Conservation (phyloP, 1,140 invertebrate species). For the Achroia grisella region DNA sequence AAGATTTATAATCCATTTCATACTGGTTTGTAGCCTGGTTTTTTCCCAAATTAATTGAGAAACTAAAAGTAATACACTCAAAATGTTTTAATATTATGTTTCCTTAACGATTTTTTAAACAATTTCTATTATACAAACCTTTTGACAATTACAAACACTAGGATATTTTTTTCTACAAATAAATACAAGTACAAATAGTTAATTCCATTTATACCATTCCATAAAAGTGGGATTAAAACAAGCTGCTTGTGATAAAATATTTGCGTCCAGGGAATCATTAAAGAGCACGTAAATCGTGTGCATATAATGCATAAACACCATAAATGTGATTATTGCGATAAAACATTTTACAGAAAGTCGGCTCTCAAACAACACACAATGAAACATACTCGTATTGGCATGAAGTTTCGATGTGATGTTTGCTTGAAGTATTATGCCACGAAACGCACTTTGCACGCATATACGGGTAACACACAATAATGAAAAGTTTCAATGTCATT, state of each 20-base stretch:
- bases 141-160: no score
- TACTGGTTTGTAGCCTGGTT: no score
- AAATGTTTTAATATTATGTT: no score
- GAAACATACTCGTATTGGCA: constrained; percentile 77
- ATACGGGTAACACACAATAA: constrained; percentile 67
- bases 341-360: constrained; percentile 26
- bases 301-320: constrained; percentile 26
- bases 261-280: constrained; percentile 31
- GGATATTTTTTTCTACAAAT: no score
- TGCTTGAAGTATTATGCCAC: constrained; percentile 75
- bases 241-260: constrained; percentile 46
- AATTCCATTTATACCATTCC: no score
- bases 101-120: no score
- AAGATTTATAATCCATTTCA: no score
- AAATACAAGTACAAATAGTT: no score
- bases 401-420: constrained; percentile 59
- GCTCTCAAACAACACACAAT: constrained; percentile 26
- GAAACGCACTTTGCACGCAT: constrained; percentile 66
- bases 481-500: constrained; percentile 42
- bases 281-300: constrained; percentile 34
- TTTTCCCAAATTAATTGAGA: no score
- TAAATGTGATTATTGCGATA: constrained; percentile 38
- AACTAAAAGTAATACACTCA: no score
- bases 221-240: no score
- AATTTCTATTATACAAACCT: no score